Base-by-base conservation (phyloP, 30 jellyfish, hydroid and myxozoan genomes). In the Cassiopea xamachana region DNA sequence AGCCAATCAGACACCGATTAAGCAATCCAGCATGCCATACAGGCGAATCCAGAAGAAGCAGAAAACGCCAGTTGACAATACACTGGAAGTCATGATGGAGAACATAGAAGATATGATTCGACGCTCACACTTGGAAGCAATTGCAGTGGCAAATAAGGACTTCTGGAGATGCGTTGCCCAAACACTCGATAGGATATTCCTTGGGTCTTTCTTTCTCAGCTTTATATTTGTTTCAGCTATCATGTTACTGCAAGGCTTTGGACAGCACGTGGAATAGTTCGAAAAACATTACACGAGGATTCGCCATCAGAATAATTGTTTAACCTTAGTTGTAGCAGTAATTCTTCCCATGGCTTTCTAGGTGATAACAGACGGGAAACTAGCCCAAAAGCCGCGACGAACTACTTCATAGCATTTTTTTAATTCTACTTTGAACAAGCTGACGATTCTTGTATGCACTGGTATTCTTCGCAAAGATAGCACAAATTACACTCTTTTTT, bases 91-190 rank as follows among this genome's bases (percentile, higher is more conserved):
- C 18, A 51, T 82, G 19, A 67, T 90, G 90, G 45, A 84, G 12
- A 92, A 87, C 73, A 83, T 75, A 1, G 94, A 92, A 60, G 94
- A 92, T 48, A 80, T 80, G 58, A 88, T 83, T 1, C 87, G 61
- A 51, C 77, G 81, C 48, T 89, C 97, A 1, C 92, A 91, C 74
- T 47, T 77, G 71, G 97, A 91, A 64, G 93, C 87, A 1, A 78
- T 77, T 43, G 62, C 84, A 39, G 51, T 43, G 12, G 97, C 92
- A 16, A 91, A 91, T 88, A 73, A 81, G 48, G 99, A 95, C 79
- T 95, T 95, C 87, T 95, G 99, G 99, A 62, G 97, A 82, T 95
- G 98, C 46, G 81, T 95, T 14, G 99, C 98, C 3, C 98, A 91
- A 69, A 95, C 98, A 7, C 69, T 95, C 16, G 99, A 95, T 84